A percentile compares a stretch with the other conserved stretches of the same genome.
Conservation (phyloP, 2,888 invertebrate species). For the Synanthedon myopaeformis region DNA sequence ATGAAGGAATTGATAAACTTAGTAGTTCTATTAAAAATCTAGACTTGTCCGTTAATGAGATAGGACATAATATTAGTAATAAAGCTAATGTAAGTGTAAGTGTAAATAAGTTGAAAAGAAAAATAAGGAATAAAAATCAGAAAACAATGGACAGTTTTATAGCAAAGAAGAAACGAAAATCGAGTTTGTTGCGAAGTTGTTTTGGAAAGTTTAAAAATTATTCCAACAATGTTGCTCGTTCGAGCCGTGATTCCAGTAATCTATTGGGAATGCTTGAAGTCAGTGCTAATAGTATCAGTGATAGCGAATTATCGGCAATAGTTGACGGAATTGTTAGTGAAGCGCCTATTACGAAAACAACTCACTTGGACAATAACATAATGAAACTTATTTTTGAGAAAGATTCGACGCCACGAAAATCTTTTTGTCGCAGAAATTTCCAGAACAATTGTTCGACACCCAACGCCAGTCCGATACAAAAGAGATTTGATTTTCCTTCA, state of each 20-base stretch:
- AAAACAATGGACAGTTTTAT: conserved; percentile 54
- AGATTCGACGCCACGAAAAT: conserved; percentile 32
- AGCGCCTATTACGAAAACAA: conserved; percentile 30
- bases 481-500: conserved; percentile 14
- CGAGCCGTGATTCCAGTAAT: conserved; percentile 11
- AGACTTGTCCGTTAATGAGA: conserved; percentile 18
- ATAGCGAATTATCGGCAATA: conserved; percentile 45
- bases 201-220: conserved; percentile 16
- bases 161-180: conserved; percentile 36
- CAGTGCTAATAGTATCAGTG: conserved; percentile 22
- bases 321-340: conserved; percentile 46
- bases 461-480: conserved; percentile 32
- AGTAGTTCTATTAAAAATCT: conserved; percentile 31
- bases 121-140: conserved; percentile 39
- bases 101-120: conserved; percentile 51
- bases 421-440: conserved; percentile 20
- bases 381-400: conserved; percentile 44
- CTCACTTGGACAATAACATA: conserved; percentile 40
- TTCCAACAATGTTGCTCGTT: conserved; percentile 3
- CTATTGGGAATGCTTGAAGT: conserved; percentile 33
- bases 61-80: conserved; percentile 23
- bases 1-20: conserved; percentile 17
- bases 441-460: conserved; percentile 52
- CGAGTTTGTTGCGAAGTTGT: conserved; percentile 25
- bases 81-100: conserved; percentile 44